Evolutionary conservation across 92 coral and sea anemone species (phyloP).

Genomic region (Palythoa heliodiscus): DNA sequence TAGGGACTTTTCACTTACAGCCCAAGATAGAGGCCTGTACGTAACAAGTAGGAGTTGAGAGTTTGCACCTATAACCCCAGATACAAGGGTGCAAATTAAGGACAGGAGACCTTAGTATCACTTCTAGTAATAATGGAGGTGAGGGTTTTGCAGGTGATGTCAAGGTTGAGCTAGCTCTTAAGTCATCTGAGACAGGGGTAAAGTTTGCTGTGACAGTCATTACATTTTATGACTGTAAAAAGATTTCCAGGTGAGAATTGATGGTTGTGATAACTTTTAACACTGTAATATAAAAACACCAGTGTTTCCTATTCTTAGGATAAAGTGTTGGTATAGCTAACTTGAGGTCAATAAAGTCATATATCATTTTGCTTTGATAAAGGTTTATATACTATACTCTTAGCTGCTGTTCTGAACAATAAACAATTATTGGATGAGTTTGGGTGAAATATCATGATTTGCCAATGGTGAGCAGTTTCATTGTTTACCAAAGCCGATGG

Average conservation of each 20-base stretch:
- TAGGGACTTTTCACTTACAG: neutral
- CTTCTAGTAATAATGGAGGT: neutral
- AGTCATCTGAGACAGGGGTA: conserved; percentile 61
- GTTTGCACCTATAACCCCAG: neutral
- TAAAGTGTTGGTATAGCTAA: too few species aligned
- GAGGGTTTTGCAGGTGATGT: conserved; percentile 54
- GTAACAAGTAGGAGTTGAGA: neutral
- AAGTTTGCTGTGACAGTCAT: conserved; percentile 47
- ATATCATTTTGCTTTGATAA: too few species aligned
- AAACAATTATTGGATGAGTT: too few species aligned
- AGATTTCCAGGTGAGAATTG: conserved; percentile 50
- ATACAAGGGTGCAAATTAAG: neutral
- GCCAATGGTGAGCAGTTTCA: too few species aligned
- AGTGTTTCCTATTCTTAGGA: too few species aligned
- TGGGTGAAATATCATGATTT: too few species aligned
- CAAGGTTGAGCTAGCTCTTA: conserved; percentile 56
- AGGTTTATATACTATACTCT: too few species aligned
- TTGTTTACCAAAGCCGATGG: too few species aligned
- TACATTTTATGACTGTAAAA: conserved; percentile 60
- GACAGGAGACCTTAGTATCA: neutral
- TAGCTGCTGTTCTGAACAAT: too few species aligned
- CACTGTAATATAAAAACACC: too few species aligned
- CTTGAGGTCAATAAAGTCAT: too few species aligned
- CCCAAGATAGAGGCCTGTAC: neutral
- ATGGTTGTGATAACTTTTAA: too few species aligned